Conservation (phyloP, 1,140 invertebrate genomes). For the Drosophila varians region DNA sequence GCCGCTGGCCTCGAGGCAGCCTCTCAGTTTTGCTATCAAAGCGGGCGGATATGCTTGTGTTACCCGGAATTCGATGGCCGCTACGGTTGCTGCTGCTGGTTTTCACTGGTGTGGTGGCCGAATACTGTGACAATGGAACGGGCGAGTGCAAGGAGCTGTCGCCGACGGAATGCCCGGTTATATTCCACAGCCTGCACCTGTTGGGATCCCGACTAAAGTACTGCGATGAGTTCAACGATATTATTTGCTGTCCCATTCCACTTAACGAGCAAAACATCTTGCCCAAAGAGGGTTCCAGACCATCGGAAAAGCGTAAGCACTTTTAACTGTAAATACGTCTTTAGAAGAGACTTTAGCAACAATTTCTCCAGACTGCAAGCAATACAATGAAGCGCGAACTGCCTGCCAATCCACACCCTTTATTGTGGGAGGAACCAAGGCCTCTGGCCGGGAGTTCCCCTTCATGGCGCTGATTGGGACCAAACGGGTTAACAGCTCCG, state of each 20-base stretch:
- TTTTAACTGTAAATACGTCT: background rate
- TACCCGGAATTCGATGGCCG: conserved; percentile 1
- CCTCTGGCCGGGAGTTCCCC: conserved; percentile 74
- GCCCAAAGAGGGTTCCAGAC: conserved; percentile 5
- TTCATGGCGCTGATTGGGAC: conserved; percentile 82
- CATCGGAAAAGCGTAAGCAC: conserved; percentile 53
- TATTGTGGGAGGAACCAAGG: conserved; percentile 71
- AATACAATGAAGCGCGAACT: conserved; percentile 45
- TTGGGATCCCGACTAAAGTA: conserved; percentile 51
- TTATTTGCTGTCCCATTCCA: conserved; percentile 68
- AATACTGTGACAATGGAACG: conserved; percentile 56
- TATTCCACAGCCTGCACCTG: conserved; percentile 59
- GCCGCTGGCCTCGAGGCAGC: background rate
- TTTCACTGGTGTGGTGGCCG: conserved; percentile 6
- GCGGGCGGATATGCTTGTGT: conserved; percentile 9
- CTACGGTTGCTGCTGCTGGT: conserved; percentile 13
- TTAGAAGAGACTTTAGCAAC: background rate
- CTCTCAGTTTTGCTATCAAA: conserved; percentile 24
- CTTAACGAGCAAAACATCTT: conserved; percentile 33
- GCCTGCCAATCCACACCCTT: conserved; percentile 52
- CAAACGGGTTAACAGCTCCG: background rate
- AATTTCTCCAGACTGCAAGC: conserved; percentile 47
- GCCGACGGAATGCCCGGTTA: conserved; percentile 48
- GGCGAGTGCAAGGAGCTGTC: conserved; percentile 60
- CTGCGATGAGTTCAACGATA: conserved; percentile 66